phyloP scores from a whole-genome alignment of 2,888 invertebrate genomes.

The Lobophora halterata region DNA sequence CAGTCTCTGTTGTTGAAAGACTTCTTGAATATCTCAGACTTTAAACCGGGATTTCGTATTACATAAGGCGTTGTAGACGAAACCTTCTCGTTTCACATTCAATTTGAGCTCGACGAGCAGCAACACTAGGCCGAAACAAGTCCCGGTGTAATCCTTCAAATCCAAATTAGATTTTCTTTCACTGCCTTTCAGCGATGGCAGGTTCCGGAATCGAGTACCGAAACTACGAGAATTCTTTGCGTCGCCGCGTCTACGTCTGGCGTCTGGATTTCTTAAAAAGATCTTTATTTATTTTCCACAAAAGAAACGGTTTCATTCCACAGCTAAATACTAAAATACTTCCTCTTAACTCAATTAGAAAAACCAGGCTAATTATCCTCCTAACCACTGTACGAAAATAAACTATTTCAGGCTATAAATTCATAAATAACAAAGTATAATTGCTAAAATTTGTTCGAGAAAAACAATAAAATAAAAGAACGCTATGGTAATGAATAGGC shows the following conservation, averaged over 20 bases:
- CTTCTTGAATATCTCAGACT: slow-evolving; percentile 10
- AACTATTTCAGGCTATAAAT: slow-evolving; percentile 36
- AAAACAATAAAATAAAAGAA: slow-evolving; percentile 69
- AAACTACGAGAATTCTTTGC: slow-evolving; percentile 24
- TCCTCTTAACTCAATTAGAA: no score
- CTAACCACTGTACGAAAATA: background rate
- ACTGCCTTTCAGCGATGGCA: slow-evolving; percentile 70
- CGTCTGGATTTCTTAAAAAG: slow-evolving; percentile 34
- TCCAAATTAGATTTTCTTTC: slow-evolving; percentile 81
- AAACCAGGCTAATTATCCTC: slow-evolving; percentile 4
- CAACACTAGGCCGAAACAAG: slow-evolving; percentile 76
- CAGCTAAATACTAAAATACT: no score
- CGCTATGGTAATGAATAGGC: slow-evolving; percentile 68
- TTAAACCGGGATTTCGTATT: slow-evolving; percentile 15
- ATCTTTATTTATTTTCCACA: slow-evolving; percentile 54
- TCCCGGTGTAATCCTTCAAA: slow-evolving; percentile 75
- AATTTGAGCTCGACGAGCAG: slow-evolving; percentile 61
- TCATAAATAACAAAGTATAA: slow-evolving; percentile 54
- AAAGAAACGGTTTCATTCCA: no score
- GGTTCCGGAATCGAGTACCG: slow-evolving; percentile 46
- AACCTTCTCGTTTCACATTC: slow-evolving; percentile 62
- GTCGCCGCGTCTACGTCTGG: slow-evolving; percentile 42
- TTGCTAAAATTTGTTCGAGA: slow-evolving; percentile 49
- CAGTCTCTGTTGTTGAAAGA: slow-evolving; percentile 7
- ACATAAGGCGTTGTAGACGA: slow-evolving; percentile 38